Base-by-base conservation (phyloP, 2,797 vertebrate genomes). In the Uromys caudimaculatus region DNA sequence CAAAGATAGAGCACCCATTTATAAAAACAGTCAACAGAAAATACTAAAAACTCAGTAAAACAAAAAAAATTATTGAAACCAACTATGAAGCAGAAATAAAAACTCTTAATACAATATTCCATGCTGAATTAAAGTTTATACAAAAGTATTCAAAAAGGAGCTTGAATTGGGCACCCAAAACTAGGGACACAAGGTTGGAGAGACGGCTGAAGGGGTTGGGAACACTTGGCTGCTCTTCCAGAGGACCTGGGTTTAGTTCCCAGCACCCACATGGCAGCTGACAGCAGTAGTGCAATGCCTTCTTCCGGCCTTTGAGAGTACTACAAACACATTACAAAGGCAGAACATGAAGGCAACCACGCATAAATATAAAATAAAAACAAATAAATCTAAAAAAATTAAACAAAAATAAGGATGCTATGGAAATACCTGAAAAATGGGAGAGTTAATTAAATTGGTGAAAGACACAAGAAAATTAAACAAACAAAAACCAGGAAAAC, bases 21-120 rank as follows among this genome's bases (percentile, higher is more conserved):
- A 93, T 13, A n/a, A 60, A 93, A 91, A 58, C 56, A 38, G 29
- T 87, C 6, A 96, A 81, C 0, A 79, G 24, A 92, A 94, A 95
- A 88, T 52, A 78, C 35, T 73, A 50, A 58, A 67, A 41, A 77
- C 27, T 90, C 38, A 83, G 44, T 78, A 60, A 12, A 86, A 95
- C 58, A 71, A 71, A 35, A 78, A 79, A 41, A 58, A 44, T 0
- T 6, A 3, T 2, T 38, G 11, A 47, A 90, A 78, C 19, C 73
- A 94, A 90, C 56, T 60, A 90, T 6, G 41, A 93, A 91, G 19
- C 76, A 54, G 29, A 94, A 92, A n/a, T n/a, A 87, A 84, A 92
- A 93, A 84, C 6, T 77, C 35, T 82, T n/a, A 76, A 50, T 3
- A 56, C 9, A 67, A 81, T 10, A 76, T 10, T 71, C n/a, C n/a